These are phyloP conservation scores for Okamejei kenojei DNA, from an alignment of 2,797 vertebrate species.

Conservation along the genomic window DNA sequence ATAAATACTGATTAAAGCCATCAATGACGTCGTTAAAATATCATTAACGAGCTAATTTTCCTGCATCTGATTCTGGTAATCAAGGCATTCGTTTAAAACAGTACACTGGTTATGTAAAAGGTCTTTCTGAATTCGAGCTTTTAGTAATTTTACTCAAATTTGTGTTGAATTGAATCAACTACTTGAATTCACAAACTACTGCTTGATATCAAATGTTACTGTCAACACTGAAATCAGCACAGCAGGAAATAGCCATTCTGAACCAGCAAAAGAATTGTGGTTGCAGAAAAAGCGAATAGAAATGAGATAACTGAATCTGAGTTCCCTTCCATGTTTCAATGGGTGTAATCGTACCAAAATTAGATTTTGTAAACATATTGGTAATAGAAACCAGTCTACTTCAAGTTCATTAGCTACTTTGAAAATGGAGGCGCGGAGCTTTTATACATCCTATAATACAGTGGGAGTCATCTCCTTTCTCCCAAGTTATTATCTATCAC, in stretches of 20 bases:
- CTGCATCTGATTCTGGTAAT: not conserved
- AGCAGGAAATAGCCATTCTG: not conserved
- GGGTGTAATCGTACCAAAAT: not conserved
- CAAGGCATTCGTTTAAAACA: not conserved
- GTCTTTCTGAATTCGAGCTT: not conserved
- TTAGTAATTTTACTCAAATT: not conserved
- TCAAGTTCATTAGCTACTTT: not conserved
- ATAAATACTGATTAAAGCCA: not conserved
- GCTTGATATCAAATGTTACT: not conserved
- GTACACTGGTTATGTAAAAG: not conserved
- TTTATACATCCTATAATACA: not conserved
- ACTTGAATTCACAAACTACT: too few species aligned
- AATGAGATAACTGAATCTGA: not conserved
- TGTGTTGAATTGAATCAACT: not conserved
- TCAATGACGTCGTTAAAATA: not conserved
- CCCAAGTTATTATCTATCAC: not conserved
- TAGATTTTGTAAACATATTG: not conserved
- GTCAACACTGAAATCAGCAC: not conserved
- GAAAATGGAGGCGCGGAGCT: not conserved
- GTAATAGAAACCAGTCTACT: not conserved
- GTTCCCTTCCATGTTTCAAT: not conserved
- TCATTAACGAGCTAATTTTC: not conserved
- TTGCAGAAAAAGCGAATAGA: not conserved
- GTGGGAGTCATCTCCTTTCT: not conserved
- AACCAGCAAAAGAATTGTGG: not conserved